phyloP scores from a whole-genome alignment of 1,140 invertebrate genomes.

The Anthonomus grandis region DNA sequence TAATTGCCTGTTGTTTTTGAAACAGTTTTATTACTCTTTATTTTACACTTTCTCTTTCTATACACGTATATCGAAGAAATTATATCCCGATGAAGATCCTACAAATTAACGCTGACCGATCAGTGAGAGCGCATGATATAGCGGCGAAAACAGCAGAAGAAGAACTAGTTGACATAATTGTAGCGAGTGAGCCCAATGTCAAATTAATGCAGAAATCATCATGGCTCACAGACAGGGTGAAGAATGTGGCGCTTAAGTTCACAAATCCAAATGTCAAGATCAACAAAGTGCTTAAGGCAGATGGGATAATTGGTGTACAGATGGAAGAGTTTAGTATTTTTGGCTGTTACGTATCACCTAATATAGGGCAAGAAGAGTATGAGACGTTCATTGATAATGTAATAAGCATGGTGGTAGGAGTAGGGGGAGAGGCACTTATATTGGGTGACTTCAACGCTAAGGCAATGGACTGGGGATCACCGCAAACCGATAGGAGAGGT shows the following conservation, averaged over 20 bases:
- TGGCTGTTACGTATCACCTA: conserved; percentile 12
- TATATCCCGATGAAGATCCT: too few species aligned
- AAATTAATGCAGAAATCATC: background rate
- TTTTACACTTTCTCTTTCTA: too few species aligned
- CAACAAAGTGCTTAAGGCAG: background rate
- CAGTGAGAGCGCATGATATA: conserved; percentile 1
- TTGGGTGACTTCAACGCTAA: background rate
- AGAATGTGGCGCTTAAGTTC: background rate
- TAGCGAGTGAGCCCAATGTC: conserved; percentile 6
- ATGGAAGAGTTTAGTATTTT: background rate
- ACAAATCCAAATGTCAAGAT: background rate
- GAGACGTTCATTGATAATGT: background rate
- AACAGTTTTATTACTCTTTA: too few species aligned
- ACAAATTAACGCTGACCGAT: conserved; percentile 7
- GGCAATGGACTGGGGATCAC: conserved; percentile 7
- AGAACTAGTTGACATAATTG: background rate
- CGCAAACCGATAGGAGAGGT: conserved; percentile 4
- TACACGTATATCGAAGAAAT: too few species aligned
- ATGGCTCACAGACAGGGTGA: background rate
- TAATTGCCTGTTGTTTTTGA: too few species aligned
- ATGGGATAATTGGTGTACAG: conserved; percentile 4
- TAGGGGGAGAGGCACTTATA: background rate
- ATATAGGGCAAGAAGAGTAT: background rate
- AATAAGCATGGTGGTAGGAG: background rate
- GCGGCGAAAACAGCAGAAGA: background rate